Evolutionary conservation across 1,140 invertebrate species (phyloP).

Genomic region (Dermatophagoides farinae): DNA sequence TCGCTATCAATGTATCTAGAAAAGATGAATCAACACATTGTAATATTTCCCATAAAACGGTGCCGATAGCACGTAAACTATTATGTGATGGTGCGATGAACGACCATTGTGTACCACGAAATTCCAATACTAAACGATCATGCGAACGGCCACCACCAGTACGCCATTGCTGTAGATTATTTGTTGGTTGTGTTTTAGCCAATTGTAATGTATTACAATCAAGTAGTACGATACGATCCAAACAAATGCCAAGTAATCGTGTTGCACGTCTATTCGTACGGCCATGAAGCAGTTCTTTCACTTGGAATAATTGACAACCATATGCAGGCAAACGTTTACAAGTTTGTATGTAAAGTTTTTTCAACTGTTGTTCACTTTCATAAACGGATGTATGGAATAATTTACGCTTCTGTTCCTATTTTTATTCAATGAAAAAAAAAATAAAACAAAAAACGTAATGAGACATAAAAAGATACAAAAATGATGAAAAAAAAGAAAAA

Average conservation of each 20-base stretch:
- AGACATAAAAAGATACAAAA: background rate
- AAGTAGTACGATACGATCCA: slow-evolving; percentile 38
- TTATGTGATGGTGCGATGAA: slow-evolving; percentile 30
- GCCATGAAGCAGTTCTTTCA: slow-evolving; percentile 41
- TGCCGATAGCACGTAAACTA: slow-evolving; percentile 31
- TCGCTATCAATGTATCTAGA: slow-evolving; percentile 20
- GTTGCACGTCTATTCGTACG: slow-evolving; percentile 36
- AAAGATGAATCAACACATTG: slow-evolving; percentile 28
- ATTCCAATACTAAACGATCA: slow-evolving; percentile 41
- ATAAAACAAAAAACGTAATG: slow-evolving; percentile 5
- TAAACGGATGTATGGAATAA: slow-evolving; percentile 44
- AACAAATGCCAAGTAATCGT: slow-evolving; percentile 38
- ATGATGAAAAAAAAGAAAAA: background rate
- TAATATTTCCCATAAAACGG: slow-evolving; percentile 34
- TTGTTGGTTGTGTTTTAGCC: slow-evolving; percentile 36
- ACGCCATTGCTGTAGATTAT: slow-evolving; percentile 42
- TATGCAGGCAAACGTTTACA: slow-evolving; percentile 41
- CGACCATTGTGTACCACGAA: slow-evolving; percentile 39
- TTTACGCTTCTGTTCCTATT: slow-evolving; percentile 45
- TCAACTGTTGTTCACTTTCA: slow-evolving; percentile 42
- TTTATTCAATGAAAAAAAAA: slow-evolving; percentile 13
- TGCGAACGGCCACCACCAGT: slow-evolving; percentile 39
- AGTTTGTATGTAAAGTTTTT: slow-evolving; percentile 44
- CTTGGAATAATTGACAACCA: slow-evolving; percentile 42
- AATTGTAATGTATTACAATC: slow-evolving; percentile 41